These are phyloP conservation scores for Falco biarmicus DNA, from an alignment of 2,797 vertebrate genomes.

Conservation along the genomic window DNA sequence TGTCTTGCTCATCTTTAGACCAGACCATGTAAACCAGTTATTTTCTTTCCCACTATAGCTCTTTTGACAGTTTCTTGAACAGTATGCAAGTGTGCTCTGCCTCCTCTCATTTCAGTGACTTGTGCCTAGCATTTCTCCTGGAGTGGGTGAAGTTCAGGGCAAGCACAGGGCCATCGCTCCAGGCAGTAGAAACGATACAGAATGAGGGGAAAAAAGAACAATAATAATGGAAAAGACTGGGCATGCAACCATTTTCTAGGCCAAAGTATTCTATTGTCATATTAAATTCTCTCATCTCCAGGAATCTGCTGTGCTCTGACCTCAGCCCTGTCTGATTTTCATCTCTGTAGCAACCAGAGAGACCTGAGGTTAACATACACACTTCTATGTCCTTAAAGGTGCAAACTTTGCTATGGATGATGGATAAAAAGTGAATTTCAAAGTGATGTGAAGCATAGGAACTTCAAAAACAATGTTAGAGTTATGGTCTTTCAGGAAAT, in stretches of 20 bases:
- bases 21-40: not conserved
- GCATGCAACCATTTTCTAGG: not conserved
- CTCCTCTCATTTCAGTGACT: not conserved
- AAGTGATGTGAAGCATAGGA: not conserved
- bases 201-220: not conserved
- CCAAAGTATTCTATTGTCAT: not conserved
- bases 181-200: not conserved
- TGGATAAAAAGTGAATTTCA: not conserved
- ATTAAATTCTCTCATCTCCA: not conserved
- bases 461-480: not conserved
- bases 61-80: not conserved
- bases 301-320: not conserved
- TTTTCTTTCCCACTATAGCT: not conserved
- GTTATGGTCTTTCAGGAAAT: accelerated
- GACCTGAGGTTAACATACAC: not conserved
- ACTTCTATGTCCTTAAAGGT: not conserved
- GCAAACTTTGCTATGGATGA: not conserved
- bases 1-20: not conserved
- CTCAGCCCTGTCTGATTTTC: not conserved
- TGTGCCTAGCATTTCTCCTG: not conserved
- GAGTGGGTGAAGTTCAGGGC: not conserved
- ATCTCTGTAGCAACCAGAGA: not conserved
- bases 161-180: not conserved
- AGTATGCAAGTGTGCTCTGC: not conserved
- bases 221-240: not conserved